These are phyloP conservation scores for Pantherophis guttatus DNA, from an alignment of 2,113 vertebrate species.

Conservation along the genomic window DNA sequence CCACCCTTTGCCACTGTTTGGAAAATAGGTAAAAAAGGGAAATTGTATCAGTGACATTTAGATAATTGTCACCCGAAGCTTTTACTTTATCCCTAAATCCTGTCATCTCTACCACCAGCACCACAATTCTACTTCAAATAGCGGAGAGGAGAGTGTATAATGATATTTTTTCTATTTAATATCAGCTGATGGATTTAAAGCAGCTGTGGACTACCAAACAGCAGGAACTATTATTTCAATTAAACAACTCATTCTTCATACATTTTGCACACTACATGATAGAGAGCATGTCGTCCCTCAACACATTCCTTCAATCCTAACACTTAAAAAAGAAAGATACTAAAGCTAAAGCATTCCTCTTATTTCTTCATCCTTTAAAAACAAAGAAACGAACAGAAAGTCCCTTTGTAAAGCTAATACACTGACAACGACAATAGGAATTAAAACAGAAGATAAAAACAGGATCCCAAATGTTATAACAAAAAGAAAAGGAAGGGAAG, in stretches of 20 bases:
- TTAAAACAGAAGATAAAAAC: neutral
- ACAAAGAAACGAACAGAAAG: neutral
- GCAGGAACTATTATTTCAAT: neutral
- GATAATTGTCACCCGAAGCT: neutral
- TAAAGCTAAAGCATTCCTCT: neutral
- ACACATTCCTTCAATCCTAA: neutral
- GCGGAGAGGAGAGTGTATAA: neutral
- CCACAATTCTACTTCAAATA: neutral
- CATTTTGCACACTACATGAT: slow-evolving; percentile 10
- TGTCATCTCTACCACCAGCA: neutral
- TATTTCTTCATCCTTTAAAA: neutral
- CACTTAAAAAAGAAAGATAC: neutral
- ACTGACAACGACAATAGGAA: neutral
- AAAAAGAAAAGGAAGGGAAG: neutral
- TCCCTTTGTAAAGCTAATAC: neutral
- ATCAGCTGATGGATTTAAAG: slow-evolving; percentile 16
- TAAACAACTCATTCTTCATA: slow-evolving; percentile 7
- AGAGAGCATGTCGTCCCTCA: neutral
- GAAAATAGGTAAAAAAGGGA: neutral
- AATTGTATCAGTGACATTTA: neutral
- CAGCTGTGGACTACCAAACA: slow-evolving; percentile 12
- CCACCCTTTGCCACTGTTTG: neutral
- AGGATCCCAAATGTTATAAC: neutral
- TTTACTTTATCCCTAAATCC: neutral
- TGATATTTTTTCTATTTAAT: neutral